Evolutionary conservation across 2,888 invertebrate genomes (phyloP).

Genomic region (Spilosoma lubricipeda): DNA sequence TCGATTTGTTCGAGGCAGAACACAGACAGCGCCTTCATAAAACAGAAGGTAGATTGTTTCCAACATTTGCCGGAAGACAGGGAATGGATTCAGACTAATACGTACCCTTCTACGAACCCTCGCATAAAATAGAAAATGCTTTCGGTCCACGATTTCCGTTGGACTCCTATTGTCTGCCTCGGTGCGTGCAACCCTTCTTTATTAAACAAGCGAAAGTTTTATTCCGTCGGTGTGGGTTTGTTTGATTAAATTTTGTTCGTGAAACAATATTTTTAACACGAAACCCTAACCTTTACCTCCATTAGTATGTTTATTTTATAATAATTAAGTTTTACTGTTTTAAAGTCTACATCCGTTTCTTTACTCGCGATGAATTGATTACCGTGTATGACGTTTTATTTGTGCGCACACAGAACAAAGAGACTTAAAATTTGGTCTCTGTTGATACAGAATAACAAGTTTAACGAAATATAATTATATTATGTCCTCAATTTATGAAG

Average conservation of each 20-base stretch:
- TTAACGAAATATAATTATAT: neutral
- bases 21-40: slow-evolving; percentile 70
- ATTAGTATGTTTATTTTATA: slow-evolving; percentile 33
- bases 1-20: slow-evolving; percentile 44
- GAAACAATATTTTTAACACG: slow-evolving; percentile 50
- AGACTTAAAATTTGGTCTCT: neutral
- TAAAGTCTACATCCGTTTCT: neutral
- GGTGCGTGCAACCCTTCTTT: slow-evolving; percentile 77
- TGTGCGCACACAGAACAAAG: neutral
- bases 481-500: neutral
- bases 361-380: neutral
- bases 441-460: neutral
- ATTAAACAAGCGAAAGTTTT: slow-evolving; percentile 70
- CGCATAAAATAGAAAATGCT: slow-evolving; percentile 79
- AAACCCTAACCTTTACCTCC: slow-evolving; percentile 31
- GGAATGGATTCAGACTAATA: slow-evolving; percentile 81
- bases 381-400: neutral
- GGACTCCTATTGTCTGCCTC: slow-evolving; percentile 76
- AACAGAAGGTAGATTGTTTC: slow-evolving; percentile 77
- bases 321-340: slow-evolving; percentile 19
- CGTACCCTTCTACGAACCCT: slow-evolving; percentile 74
- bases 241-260: slow-evolving; percentile 54
- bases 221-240: slow-evolving; percentile 69
- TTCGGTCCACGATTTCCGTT: slow-evolving; percentile 76
- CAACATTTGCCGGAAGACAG: slow-evolving; percentile 76